phyloP scores from a whole-genome alignment of 2,113 vertebrate genomes.

The Aspidoscelis tigris region DNA sequence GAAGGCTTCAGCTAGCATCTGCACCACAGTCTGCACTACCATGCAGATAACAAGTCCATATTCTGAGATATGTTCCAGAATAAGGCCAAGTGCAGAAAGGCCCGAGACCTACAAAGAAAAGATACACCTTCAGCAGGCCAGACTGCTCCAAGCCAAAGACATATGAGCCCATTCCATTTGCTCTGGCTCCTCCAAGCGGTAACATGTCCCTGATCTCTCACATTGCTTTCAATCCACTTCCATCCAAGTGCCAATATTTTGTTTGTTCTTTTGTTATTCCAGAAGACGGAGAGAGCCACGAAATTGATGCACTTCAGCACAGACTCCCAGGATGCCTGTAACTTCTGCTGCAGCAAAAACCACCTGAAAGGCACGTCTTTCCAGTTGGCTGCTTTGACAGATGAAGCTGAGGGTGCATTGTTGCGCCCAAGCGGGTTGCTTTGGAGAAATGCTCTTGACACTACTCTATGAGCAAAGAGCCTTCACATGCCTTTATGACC shows the following conservation, averaged over 20 bases:
- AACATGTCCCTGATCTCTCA: too few species aligned
- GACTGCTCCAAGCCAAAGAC: too few species aligned
- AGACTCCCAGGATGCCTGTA: not conserved
- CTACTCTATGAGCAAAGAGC: not conserved
- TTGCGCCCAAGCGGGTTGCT: accelerated
- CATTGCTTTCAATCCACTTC: not conserved
- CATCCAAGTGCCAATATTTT: not conserved
- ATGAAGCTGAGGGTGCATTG: not conserved
- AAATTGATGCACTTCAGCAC: not conserved
- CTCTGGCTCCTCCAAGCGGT: not conserved
- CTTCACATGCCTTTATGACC: not conserved
- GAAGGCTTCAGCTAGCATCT: too few species aligned
- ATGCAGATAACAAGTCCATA: too few species aligned
- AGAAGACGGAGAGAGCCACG: too few species aligned
- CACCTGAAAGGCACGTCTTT: not conserved
- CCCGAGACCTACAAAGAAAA: too few species aligned
- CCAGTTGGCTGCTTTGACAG: slow-evolving; percentile 20
- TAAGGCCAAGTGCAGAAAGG: too few species aligned
- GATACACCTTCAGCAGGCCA: too few species aligned
- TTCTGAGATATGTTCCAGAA: too few species aligned
- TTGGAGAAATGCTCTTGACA: not conserved
- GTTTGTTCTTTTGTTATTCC: not conserved
- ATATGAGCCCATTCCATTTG: too few species aligned
- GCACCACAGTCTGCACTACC: too few species aligned
- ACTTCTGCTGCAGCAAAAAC: not conserved